Conservation (phyloP, 1,140 invertebrate genomes). For the Andricus grossulariae region DNA sequence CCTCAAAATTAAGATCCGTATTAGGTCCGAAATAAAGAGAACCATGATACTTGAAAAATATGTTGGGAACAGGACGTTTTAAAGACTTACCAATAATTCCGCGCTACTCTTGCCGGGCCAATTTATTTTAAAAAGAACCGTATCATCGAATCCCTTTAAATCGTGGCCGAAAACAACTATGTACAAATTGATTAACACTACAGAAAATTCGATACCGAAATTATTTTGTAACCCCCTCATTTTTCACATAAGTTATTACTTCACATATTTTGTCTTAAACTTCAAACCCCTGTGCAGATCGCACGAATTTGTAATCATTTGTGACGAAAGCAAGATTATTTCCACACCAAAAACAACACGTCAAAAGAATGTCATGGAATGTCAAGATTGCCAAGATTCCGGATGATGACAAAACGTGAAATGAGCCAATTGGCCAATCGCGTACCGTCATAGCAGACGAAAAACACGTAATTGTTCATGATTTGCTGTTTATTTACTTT, state of each 20-base stretch:
- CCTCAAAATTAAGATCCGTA: not conserved
- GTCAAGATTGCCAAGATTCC: too few species aligned
- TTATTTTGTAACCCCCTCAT: conserved; percentile 18
- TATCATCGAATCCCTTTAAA: conserved; percentile 88
- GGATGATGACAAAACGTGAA: too few species aligned
- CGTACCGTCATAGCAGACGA: not conserved
- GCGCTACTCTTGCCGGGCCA: conserved; percentile 82
- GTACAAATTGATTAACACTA: not conserved
- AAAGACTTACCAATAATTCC: conserved; percentile 72
- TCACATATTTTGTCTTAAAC: conserved; percentile 9
- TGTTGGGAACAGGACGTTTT: conserved; percentile 35
- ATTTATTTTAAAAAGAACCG: conserved; percentile 86
- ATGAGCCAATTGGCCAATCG: not conserved
- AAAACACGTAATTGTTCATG: conserved; percentile 14
- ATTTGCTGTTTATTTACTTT: not conserved
- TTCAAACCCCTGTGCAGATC: not conserved
- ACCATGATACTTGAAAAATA: conserved; percentile 27
- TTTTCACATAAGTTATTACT: not conserved
- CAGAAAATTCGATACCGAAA: not conserved
- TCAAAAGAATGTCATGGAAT: too few species aligned
- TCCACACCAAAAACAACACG: not conserved
- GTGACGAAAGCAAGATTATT: not conserved
- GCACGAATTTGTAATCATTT: not conserved
- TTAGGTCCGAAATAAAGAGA: conserved; percentile 4
- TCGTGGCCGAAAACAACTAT: conserved; percentile 70